Conservation (phyloP, 2,888 invertebrate species). For the Neelides folsomi region DNA sequence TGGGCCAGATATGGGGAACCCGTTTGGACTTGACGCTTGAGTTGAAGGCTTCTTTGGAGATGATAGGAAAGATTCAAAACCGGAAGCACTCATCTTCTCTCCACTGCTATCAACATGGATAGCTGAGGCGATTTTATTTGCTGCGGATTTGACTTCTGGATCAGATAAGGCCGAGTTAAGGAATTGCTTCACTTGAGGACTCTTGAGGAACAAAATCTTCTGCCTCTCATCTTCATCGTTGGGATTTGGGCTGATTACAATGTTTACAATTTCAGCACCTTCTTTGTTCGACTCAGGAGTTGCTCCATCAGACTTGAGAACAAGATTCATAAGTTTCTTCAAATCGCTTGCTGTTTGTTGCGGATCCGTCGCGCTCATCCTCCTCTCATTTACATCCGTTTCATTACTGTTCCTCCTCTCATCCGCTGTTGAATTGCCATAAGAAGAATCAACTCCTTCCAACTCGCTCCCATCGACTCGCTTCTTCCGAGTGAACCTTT, state of each 20-base stretch:
- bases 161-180: constrained; percentile 27
- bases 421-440: background rate
- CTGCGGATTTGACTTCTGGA: constrained; percentile 24
- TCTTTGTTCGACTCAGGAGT: constrained; percentile 8
- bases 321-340: constrained; percentile 29
- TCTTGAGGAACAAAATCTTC: constrained; percentile 30
- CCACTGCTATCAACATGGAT: constrained; percentile 9
- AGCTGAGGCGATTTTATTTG: constrained; percentile 28
- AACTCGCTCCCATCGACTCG: constrained; percentile 4
- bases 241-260: constrained; percentile 28
- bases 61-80: background rate
- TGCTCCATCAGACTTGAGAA: constrained; percentile 22
- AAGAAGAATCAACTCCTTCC: constrained; percentile 5
- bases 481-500: constrained; percentile 16
- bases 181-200: constrained; percentile 30
- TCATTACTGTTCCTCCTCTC: constrained; percentile 3
- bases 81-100: no score
- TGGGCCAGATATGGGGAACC: constrained; percentile 28
- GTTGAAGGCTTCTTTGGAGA: background rate
- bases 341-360: constrained; percentile 31
- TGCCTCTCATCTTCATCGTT: constrained; percentile 14
- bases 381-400: background rate
- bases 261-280: constrained; percentile 31
- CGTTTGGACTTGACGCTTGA: constrained; percentile 22
- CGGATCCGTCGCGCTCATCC: constrained; percentile 22